Conservation (phyloP, 2,113 vertebrate species). For the Gnathonemus longibarbis region DNA sequence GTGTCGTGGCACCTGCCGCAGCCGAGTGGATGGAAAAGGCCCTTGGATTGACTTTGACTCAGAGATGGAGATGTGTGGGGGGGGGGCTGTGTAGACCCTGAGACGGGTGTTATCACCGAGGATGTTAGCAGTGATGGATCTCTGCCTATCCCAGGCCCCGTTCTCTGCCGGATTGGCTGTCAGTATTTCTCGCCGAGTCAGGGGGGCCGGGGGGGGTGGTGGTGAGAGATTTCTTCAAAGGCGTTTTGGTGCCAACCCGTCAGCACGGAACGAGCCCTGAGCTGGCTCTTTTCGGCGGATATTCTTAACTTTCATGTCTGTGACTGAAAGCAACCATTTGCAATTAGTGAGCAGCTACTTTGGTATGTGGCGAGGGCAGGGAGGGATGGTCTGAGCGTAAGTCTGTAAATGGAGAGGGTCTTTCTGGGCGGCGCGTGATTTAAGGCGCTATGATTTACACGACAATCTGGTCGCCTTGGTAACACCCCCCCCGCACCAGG, state of each 20-base stretch:
- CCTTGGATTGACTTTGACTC: constrained; percentile 1
- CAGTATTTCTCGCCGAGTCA: neutral
- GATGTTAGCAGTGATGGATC: neutral
- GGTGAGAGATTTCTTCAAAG: neutral
- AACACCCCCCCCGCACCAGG: neutral
- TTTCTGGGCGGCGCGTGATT: neutral
- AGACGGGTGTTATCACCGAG: neutral
- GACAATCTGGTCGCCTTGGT: neutral
- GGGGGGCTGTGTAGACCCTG: neutral
- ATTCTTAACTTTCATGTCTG: neutral
- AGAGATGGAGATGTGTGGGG: neutral
- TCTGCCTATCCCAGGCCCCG: neutral
- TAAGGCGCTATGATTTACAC: neutral
- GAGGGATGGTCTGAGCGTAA: neutral
- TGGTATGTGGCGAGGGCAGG: neutral
- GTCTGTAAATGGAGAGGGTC: neutral
- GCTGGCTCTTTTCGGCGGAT: neutral
- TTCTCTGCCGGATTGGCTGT: neutral
- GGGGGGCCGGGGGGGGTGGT: neutral
- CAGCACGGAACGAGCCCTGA: neutral
- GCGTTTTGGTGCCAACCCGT: neutral
- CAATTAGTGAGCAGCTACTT: neutral
- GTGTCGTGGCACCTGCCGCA: neutral
- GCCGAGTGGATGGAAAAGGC: neutral
- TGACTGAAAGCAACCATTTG: neutral